phyloP scores from a whole-genome alignment of 1,140 invertebrate genomes.

The Uloborus diversus region DNA sequence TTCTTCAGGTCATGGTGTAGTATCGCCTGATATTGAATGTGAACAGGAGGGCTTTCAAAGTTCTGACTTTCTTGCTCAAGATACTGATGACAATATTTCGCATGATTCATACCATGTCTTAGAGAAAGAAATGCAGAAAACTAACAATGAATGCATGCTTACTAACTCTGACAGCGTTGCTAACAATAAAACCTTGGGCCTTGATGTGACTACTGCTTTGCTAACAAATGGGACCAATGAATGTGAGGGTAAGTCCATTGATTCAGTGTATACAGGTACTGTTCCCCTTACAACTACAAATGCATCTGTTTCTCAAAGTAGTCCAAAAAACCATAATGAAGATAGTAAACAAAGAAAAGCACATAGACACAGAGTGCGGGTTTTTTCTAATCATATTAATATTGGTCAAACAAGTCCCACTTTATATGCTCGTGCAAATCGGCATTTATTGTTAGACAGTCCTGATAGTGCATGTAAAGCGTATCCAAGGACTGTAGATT shows the following conservation, averaged over 20 bases:
- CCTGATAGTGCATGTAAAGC: background rate
- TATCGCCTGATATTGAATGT: slow-evolving; percentile 6
- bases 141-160: slow-evolving; percentile 7
- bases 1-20: background rate
- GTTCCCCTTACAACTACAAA: too few species aligned
- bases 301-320: too few species aligned
- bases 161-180: slow-evolving; percentile 32
- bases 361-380: slow-evolving; percentile 11
- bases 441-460: background rate
- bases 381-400: slow-evolving; percentile 15
- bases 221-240: background rate
- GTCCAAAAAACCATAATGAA: slow-evolving; percentile 1
- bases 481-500: slow-evolving; percentile 61
- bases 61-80: slow-evolving; percentile 26
- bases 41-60: slow-evolving; percentile 18
- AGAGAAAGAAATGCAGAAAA: slow-evolving; percentile 27
- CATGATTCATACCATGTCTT: slow-evolving; percentile 50
- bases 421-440: slow-evolving; percentile 42
- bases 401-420: slow-evolving; percentile 37
- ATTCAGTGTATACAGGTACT: background rate
- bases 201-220: background rate
- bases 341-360: slow-evolving; percentile 9
- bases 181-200: background rate
- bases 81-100: slow-evolving; percentile 53
- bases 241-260: slow-evolving; percentile 1